Base-by-base conservation (phyloP, 2,888 invertebrate species). In the Eutolmus rufibarbis region DNA sequence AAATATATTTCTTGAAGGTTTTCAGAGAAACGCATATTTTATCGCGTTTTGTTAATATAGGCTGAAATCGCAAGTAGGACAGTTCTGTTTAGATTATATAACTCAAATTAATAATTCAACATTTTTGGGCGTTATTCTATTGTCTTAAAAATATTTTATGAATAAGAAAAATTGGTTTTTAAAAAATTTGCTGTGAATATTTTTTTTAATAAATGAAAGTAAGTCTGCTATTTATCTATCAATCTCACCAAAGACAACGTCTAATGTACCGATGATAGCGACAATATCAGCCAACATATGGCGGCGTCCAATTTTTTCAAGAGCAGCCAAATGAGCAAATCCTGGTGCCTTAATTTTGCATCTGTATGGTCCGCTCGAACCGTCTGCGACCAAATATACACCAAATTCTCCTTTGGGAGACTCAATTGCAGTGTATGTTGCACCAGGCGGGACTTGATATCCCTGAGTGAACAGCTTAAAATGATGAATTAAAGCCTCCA, bases 351-450 rank as follows among this genome's bases (percentile, higher is more conserved):
- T 97, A 89, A 97, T 97, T 92, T 97, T 97, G 92, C 97, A 97
- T 90, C 98, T 95, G 93, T 99, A 99, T 0, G 99, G 99, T 90
- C 96, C 97, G 90, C 97, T 97, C 46, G 97, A 95, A 0, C 99
- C 99, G 92, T 99, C 99, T 0, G 99, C 96, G 0, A 99, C 97
- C 66, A 99, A 94, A 92, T 99, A 99, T 4, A 99, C 96, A 0
- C 99, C 99, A 93, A 99, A 99, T 93, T 99, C 99, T 14, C 97
- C 97, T 93, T 98, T 99, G 1, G 99, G 99, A 0, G 99, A 99
- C 92, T 99, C 99, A 86, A 99, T 95, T 1, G 98, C 98, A 0
- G 98, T 98, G 92, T 99, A 99, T 0, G 98, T 98, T 16, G 96
- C 92, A 1, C 99, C 99, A 0, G 99, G 98, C 0, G 99, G 99